phyloP scores from a whole-genome alignment of 2,888 invertebrate species.

The Idaea aversata region DNA sequence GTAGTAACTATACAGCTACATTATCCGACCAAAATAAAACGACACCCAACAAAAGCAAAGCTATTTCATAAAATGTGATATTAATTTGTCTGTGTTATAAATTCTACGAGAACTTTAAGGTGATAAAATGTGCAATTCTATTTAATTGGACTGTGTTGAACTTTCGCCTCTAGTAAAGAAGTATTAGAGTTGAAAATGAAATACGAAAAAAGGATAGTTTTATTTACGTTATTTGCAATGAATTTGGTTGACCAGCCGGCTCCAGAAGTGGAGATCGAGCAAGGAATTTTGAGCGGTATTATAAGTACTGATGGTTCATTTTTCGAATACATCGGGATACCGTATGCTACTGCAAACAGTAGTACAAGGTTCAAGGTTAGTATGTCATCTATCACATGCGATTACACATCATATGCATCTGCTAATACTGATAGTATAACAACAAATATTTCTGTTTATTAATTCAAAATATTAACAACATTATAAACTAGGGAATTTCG shows the following conservation, averaged over 20 bases:
- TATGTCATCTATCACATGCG: slow-evolving; percentile 6
- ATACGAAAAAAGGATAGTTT: slow-evolving; percentile 48
- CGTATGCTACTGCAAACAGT: slow-evolving; percentile 60
- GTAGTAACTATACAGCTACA: not conserved
- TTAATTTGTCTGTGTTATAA: slow-evolving; percentile 2
- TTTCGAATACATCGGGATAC: slow-evolving; percentile 69
- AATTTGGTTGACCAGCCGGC: slow-evolving; percentile 69
- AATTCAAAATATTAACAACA: too few relatives aligned
- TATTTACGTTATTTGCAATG: slow-evolving; percentile 61
- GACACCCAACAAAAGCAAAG: not conserved
- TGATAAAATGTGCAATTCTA: slow-evolving; percentile 3
- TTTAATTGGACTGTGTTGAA: slow-evolving; percentile 3
- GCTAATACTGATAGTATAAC: not conserved
- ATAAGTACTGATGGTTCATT: slow-evolving; percentile 59
- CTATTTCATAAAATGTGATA: not conserved
- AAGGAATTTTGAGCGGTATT: slow-evolving; percentile 66
- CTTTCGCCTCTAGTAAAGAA: slow-evolving; percentile 1
- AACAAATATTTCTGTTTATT: not conserved
- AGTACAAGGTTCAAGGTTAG: slow-evolving; percentile 63
- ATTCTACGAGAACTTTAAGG: not conserved
- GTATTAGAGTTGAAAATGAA: slow-evolving; percentile 42
- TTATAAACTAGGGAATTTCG: too few relatives aligned
- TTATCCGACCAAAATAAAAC: not conserved
- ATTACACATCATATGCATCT: not conserved
- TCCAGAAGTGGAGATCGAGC: slow-evolving; percentile 60